Conservation (phyloP, 2,888 invertebrate species). For the Chrysomela aeneicollis region DNA sequence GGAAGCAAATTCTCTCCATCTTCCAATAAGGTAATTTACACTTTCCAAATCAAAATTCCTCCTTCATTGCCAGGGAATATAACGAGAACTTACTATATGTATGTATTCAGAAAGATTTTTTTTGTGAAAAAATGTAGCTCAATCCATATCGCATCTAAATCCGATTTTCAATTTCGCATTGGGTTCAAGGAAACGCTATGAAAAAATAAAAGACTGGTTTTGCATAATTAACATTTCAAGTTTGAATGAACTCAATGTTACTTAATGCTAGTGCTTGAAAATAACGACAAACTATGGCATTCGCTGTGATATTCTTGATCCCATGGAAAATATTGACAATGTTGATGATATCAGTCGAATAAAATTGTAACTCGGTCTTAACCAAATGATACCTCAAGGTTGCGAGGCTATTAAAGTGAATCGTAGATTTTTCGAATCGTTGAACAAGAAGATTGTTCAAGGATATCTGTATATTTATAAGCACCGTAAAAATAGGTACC, state of each 20-base stretch:
- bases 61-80: too few species aligned
- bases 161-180: background rate
- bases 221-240: background rate
- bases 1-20: too few species aligned
- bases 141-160: background rate
- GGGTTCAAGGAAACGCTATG: background rate
- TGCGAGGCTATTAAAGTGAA: background rate
- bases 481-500: background rate
- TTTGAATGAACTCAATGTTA: background rate
- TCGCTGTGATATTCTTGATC: background rate
- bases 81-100: too few species aligned
- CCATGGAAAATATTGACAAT: background rate
- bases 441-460: slow-evolving; percentile 3
- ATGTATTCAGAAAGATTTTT: too few species aligned
- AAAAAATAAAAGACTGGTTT: background rate
- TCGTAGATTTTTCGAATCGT: background rate
- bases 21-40: too few species aligned
- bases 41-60: too few species aligned
- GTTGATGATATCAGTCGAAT: background rate
- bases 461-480: background rate
- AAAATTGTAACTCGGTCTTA: background rate
- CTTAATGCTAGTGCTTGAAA: background rate
- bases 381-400: background rate
- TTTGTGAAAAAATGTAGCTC: too few species aligned
- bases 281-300: slow-evolving; percentile 14